Evolutionary conservation across 2,797 vertebrate genomes (phyloP).

Genomic region (Orientallactaga sibirica): DNA sequence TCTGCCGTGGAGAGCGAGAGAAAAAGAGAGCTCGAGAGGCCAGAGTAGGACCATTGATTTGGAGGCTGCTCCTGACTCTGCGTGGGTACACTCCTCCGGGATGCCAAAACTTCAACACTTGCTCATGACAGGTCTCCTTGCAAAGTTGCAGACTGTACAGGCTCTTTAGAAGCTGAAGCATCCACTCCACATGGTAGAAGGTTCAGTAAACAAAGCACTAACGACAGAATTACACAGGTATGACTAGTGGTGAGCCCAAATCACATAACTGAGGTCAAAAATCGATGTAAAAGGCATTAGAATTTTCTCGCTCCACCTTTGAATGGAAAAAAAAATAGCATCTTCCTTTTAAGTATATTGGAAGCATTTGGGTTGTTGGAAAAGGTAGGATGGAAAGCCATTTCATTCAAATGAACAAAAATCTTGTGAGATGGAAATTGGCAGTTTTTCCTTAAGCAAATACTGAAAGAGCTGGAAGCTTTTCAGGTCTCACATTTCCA

Average conservation of each 20-base stretch:
- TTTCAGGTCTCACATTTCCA: slow-evolving; percentile 52
- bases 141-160: not conserved
- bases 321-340: slow-evolving; percentile 18
- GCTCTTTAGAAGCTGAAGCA: slow-evolving; percentile 20
- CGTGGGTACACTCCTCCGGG: not conserved
- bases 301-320: not conserved
- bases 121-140: not conserved
- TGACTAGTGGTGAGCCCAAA: not conserved
- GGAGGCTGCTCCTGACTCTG: not conserved
- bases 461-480: slow-evolving; percentile 37
- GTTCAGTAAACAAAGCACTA: slow-evolving; percentile 3
- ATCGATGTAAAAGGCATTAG: not conserved
- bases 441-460: slow-evolving; percentile 64
- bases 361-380: slow-evolving; percentile 62
- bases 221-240: not conserved
- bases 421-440: slow-evolving; percentile 61
- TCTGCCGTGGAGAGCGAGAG: not conserved
- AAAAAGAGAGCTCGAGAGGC: not conserved
- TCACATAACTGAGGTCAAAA: not conserved
- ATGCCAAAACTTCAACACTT: not conserved
- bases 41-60: not conserved
- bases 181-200: not conserved
- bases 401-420: slow-evolving; percentile 63
- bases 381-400: slow-evolving; percentile 25
- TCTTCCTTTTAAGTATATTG: slow-evolving; percentile 12